Evolutionary conservation across 2,797 vertebrate species (phyloP).

Genomic region (Sebastes steindachneri): DNA sequence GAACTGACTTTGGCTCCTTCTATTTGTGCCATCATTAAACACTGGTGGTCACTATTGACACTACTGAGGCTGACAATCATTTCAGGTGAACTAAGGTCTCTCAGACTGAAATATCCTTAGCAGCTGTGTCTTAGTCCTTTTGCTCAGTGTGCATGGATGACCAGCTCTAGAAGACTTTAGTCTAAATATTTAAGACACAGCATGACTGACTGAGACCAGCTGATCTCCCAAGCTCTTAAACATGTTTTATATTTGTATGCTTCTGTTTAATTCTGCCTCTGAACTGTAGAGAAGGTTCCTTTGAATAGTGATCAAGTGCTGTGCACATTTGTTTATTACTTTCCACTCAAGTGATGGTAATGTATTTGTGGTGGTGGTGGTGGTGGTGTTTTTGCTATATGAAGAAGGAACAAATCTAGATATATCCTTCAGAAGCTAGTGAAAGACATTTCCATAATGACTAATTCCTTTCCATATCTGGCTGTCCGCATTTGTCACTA

Average conservation of each 20-base stretch:
- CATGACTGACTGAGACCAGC: background rate
- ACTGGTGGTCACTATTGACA: background rate
- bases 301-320: background rate
- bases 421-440: background rate
- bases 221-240: background rate
- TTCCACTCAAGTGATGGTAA: background rate
- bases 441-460: slow-evolving; percentile 9
- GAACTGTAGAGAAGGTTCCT: background rate
- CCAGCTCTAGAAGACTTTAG: background rate
- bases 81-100: background rate
- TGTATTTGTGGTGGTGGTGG: background rate
- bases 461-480: slow-evolving; percentile 26
- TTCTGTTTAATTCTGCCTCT: background rate
- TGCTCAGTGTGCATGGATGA: background rate
- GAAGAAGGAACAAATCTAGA: background rate
- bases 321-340: background rate
- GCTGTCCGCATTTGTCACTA: slow-evolving; percentile 26
- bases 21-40: background rate
- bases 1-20: background rate
- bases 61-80: too few species aligned
- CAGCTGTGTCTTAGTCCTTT: background rate
- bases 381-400: background rate
- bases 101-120: background rate
- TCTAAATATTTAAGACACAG: background rate
- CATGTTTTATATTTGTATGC: background rate